Evolutionary conservation across 1,140 invertebrate species (phyloP), one percentile per base, ranked within the genome.

Genomic region (Trachymyrmex cornetzi): DNA sequence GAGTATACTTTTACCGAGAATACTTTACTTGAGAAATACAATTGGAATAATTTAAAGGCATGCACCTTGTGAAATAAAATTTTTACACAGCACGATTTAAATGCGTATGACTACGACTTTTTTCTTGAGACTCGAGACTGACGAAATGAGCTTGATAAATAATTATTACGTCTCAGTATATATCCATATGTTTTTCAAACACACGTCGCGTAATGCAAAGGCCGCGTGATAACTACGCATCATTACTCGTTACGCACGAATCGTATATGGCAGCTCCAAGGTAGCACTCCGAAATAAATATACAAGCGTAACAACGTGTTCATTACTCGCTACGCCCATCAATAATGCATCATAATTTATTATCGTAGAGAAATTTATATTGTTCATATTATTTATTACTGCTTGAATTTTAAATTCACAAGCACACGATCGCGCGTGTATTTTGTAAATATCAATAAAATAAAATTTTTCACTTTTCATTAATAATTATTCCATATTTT

Each of bases 201-300:
- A 50, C 38, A 3, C 48, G n/a, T 53, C 77, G 77, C 59, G 57
- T 16, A 57, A 75, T 30, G 66, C 66, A 59, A 57, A 72, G 53
- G 79, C 48, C 55, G 38, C 80, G 67, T 69, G 80, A 84, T 74
- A 74, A 61, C 80, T 74, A 50, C 38, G 38, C 80, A 24, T 82
- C 79, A 59, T 81, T 59, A 50, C 5, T 74, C 19, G 48, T 61
- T 50, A 74, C 69, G 38, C 55, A 27, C 69, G 24, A 72, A 50
- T n/a, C n/a, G n/a, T 84, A 63, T 57, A 50, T 61, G 69, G 12
- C 38, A 30, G 38, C 12, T 74, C 22, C 67, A 81, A 81, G 80
- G 34, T 84, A 69, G 6, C n/a, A 16, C 19, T 61, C 69, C n/a
- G 38, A 48, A 22, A 48, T 9, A 24, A 27, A 16, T n/a, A 30